Evolutionary conservation across 1,140 invertebrate genomes (phyloP).

Genomic region (Magallana angulata): DNA sequence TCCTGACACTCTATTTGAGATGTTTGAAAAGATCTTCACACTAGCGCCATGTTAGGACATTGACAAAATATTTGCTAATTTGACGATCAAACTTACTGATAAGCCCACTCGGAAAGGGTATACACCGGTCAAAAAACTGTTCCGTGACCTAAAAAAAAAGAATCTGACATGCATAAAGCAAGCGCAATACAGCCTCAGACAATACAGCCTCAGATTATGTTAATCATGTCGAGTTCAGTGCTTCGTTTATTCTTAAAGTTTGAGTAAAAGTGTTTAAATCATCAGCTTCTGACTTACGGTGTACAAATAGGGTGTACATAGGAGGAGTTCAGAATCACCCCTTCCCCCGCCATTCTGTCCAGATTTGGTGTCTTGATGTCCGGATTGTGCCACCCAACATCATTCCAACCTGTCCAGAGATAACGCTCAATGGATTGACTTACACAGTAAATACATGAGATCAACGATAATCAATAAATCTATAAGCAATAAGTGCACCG

Average conservation of each 20-base stretch:
- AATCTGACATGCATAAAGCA: too few relatives aligned
- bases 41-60: background rate
- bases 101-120: constrained; percentile 90
- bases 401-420: constrained; percentile 75
- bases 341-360: constrained; percentile 70
- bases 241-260: too few relatives aligned
- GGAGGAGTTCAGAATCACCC: constrained; percentile 71
- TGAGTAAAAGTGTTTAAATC: too few relatives aligned
- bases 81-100: constrained; percentile 56
- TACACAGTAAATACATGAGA: too few relatives aligned
- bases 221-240: too few relatives aligned
- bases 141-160: constrained; percentile 81
- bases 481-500: too few relatives aligned
- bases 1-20: too few relatives aligned
- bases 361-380: constrained; percentile 76
- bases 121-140: constrained; percentile 91
- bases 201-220: too few relatives aligned
- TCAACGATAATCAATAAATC: too few relatives aligned
- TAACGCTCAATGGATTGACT: background rate
- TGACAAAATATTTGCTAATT: background rate
- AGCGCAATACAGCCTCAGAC: too few relatives aligned
- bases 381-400: constrained; percentile 77
- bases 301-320: constrained; percentile 74
- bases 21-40: too few relatives aligned
- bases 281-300: constrained; percentile 67